These are phyloP conservation scores for Argyrosomus regius DNA, from an alignment of 2,797 vertebrate genomes.

Conservation along the genomic window DNA sequence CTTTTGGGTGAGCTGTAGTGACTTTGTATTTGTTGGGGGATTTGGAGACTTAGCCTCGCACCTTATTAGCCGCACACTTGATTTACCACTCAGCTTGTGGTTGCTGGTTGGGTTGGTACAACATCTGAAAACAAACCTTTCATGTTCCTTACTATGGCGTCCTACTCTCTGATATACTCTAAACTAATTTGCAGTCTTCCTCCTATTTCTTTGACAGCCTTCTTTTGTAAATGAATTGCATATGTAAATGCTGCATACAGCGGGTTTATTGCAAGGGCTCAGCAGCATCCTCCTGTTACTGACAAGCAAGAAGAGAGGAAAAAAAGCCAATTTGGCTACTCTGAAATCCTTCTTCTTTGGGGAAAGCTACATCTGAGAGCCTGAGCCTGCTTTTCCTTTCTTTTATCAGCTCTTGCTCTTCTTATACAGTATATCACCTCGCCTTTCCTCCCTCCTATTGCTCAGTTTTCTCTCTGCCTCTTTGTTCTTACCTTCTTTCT, in stretches of 20 bases:
- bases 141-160: constrained; percentile 14
- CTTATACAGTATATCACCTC: constrained; percentile 47
- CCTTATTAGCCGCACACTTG: not conserved
- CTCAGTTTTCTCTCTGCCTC: constrained; percentile 50
- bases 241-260: constrained; percentile 62
- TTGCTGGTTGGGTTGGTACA: constrained; percentile 3
- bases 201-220: constrained; percentile 52
- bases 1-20: not conserved
- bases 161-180: constrained; percentile 39
- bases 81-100: constrained; percentile 17
- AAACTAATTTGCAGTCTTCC: constrained; percentile 56
- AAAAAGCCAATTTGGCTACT: constrained; percentile 73
- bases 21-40: not conserved
- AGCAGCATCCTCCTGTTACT: constrained; percentile 60
- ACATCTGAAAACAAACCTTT: constrained; percentile 34
- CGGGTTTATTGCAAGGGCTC: constrained; percentile 61
- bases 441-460: constrained; percentile 48
- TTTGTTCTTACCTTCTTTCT: constrained; percentile 60
- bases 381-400: constrained; percentile 57
- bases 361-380: constrained; percentile 62
- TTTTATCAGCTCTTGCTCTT: constrained; percentile 55
- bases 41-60: not conserved
- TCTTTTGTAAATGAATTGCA: constrained; percentile 54
- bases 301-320: constrained; percentile 61
- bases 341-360: constrained; percentile 72